These are phyloP conservation scores for Sphecodes monilicornis DNA, from an alignment of 2,888 invertebrate genomes.

Conservation along the genomic window DNA sequence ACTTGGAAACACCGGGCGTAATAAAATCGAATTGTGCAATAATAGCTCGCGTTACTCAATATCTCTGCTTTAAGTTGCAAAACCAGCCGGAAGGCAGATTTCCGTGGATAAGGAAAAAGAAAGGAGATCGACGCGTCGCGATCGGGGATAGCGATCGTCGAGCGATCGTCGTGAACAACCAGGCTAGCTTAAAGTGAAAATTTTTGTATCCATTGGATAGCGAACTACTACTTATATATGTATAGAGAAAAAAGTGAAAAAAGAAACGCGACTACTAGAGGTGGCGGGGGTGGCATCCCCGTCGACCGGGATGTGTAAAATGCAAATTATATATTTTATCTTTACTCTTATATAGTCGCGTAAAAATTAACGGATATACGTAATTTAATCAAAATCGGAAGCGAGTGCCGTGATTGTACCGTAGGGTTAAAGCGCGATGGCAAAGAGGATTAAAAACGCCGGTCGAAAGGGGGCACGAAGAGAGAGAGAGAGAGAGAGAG, in stretches of 20 bases:
- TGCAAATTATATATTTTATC: constrained; percentile 82
- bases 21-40: constrained; percentile 52
- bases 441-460: constrained; percentile 28
- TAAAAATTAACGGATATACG: constrained; percentile 72
- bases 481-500: constrained; percentile 7
- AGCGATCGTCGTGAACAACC: constrained; percentile 73
- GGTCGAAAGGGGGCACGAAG: constrained; percentile 18
- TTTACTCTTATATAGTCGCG: constrained; percentile 79
- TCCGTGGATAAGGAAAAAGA: background rate
- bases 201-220: constrained; percentile 71
- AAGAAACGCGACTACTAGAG: constrained; percentile 39
- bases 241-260: background rate
- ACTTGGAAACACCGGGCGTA: constrained; percentile 27
- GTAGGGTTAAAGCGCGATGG: constrained; percentile 69
- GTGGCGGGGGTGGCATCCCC: constrained; percentile 40
- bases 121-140: background rate
- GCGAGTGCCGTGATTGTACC: constrained; percentile 72
- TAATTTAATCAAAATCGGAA: constrained; percentile 63
- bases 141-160: constrained; percentile 42
- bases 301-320: constrained; percentile 68
- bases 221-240: constrained; percentile 63
- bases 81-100: background rate
- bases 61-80: background rate
- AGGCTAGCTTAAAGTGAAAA: constrained; percentile 67
- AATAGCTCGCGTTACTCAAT: constrained; percentile 25